These are phyloP conservation scores for Palaemon carinicauda DNA, from an alignment of 1,140 invertebrate species.

Conservation along the genomic window DNA sequence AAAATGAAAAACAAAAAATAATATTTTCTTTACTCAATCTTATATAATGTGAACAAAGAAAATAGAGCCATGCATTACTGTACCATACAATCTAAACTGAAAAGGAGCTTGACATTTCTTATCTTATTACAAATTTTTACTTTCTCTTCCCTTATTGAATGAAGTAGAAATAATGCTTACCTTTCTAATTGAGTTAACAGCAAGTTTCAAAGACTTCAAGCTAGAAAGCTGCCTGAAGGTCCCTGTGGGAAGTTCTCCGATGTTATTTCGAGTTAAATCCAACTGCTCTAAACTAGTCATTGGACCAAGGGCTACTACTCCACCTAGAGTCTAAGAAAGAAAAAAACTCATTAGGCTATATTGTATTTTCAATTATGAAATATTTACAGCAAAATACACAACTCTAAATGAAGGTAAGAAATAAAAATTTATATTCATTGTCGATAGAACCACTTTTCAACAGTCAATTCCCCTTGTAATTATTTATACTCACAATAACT, in stretches of 20 bases:
- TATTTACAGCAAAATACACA: background rate
- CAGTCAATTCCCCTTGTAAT: no score
- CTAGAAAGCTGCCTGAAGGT: slow-evolving; percentile 78
- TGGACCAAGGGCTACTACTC: slow-evolving; percentile 72
- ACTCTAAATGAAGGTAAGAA: no score
- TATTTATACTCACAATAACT: no score
- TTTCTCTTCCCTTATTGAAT: no score
- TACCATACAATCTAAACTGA: no score
- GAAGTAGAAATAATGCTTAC: slow-evolving; percentile 68
- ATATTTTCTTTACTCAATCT: background rate
- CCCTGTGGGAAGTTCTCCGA: slow-evolving; percentile 80
- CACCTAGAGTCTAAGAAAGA: slow-evolving; percentile 72
- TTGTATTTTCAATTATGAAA: background rate
- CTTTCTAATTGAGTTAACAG: slow-evolving; percentile 84
- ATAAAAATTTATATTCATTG: no score
- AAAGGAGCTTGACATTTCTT: no score
- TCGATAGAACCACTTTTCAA: no score
- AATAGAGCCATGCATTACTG: no score
- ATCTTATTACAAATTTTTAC: no score
- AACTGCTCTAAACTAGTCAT: slow-evolving; percentile 76
- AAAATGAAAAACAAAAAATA: no score
- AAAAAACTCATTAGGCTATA: background rate
- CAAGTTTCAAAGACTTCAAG: slow-evolving; percentile 80
- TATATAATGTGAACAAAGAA: background rate
- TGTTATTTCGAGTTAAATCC: slow-evolving; percentile 84